These are phyloP conservation scores for Unio delphinus DNA, from an alignment of 2,888 invertebrate species.

Conservation along the genomic window DNA sequence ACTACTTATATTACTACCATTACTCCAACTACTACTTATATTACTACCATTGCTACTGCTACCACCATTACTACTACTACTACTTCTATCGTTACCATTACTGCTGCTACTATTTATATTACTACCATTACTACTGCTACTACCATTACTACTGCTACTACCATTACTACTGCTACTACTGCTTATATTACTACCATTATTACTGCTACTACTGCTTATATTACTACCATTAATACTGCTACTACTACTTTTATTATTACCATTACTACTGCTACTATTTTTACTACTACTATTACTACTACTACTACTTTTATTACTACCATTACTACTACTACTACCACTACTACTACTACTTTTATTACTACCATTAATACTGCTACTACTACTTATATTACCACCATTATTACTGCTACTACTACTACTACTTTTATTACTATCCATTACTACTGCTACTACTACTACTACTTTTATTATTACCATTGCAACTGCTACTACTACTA, in stretches of 20 bases:
- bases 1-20: background rate
- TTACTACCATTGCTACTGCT: constrained; percentile 5
- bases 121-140: too few relatives aligned
- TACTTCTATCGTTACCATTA: constrained; percentile 8
- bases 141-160: too few relatives aligned
- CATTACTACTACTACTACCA: constrained; percentile 11
- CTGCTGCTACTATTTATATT: constrained; percentile 1
- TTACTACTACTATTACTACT: constrained; percentile 7
- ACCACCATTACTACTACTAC: constrained; percentile 8
- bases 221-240: constrained; percentile 11
- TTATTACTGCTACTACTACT: constrained; percentile 2
- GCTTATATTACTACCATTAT: constrained; percentile 6
- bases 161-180: background rate
- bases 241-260: constrained; percentile 8
- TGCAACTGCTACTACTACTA: constrained; percentile 5
- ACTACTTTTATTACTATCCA: background rate
- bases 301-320: constrained; percentile 7
- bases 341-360: constrained; percentile 8
- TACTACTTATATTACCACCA: background rate
- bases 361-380: background rate
- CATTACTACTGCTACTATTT: background rate
- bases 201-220: constrained; percentile 5
- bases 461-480: constrained; percentile 8
- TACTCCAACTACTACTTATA: constrained; percentile 7
- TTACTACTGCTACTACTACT: constrained; percentile 8